A percentile compares a stretch with the other conserved stretches of the same genome.
Evolutionary conservation across 2,113 vertebrate species (phyloP).

Genomic region (Barnardius zonarius): DNA sequence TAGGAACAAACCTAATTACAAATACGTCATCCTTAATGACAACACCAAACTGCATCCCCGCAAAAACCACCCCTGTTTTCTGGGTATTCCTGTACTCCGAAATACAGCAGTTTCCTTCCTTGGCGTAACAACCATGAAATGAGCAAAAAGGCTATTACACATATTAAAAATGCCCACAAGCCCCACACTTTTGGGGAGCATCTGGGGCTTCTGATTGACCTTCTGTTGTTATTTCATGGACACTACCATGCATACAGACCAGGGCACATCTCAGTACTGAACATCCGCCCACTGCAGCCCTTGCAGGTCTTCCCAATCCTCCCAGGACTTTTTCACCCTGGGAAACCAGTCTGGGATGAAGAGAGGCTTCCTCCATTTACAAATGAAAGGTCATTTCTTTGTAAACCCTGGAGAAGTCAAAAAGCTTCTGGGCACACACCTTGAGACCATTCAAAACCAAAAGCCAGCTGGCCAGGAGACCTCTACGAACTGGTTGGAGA

Average conservation of each 20-base stretch:
- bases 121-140: neutral
- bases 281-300: neutral
- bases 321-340: neutral
- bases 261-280: neutral
- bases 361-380: neutral
- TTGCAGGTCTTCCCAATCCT: neutral
- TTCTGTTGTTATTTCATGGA: neutral
- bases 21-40: neutral
- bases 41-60: neutral
- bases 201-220: neutral
- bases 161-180: neutral
- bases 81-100: neutral
- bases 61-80: neutral
- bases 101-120: neutral
- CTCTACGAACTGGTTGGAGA: neutral
- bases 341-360: neutral
- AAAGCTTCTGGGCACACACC: neutral
- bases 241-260: fast-evolving
- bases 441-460: neutral
- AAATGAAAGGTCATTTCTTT: neutral
- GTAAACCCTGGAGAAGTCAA: neutral
- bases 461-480: neutral
- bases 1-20: neutral
- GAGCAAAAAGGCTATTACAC: neutral
- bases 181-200: neutral